phyloP scores from a whole-genome alignment of 2,113 vertebrate genomes.

The Lampris incognitus region DNA sequence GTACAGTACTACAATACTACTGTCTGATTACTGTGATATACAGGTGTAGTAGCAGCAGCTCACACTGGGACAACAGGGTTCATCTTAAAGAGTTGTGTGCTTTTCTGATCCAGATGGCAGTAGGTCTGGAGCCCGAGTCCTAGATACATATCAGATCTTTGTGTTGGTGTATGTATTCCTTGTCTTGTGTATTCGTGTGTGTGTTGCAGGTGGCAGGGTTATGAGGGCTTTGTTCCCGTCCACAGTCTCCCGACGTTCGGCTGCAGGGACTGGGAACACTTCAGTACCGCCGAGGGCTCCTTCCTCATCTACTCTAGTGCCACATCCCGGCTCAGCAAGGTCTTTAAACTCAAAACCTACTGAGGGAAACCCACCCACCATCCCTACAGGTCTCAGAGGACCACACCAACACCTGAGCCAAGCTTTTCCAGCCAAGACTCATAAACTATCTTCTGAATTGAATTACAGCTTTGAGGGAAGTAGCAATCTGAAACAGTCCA shows the following conservation, averaged over 20 bases:
- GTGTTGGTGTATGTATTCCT: slow-evolving; percentile 6
- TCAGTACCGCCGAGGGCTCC: slow-evolving; percentile 84
- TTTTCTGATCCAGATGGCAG: too few relatives aligned
- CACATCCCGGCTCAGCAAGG: slow-evolving; percentile 90
- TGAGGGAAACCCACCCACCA: slow-evolving; percentile 61
- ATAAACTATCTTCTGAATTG: too few relatives aligned
- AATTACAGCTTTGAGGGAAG: too few relatives aligned
- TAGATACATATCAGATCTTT: background rate
- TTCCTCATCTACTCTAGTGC: slow-evolving; percentile 95
- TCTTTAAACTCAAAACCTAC: slow-evolving; percentile 88
- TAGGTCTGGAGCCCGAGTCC: too few relatives aligned
- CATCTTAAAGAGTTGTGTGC: too few relatives aligned
- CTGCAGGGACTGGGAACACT: slow-evolving; percentile 93
- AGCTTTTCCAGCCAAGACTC: too few relatives aligned
- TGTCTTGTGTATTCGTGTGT: background rate
- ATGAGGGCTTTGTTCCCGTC: slow-evolving; percentile 89
- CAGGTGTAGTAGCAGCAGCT: too few relatives aligned
- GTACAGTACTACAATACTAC: too few relatives aligned
- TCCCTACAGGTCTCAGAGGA: background rate
- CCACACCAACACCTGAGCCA: too few relatives aligned
- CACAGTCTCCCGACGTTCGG: slow-evolving; percentile 89
- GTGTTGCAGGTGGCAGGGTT: slow-evolving; percentile 92
- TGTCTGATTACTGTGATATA: too few relatives aligned
- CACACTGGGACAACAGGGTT: too few relatives aligned
- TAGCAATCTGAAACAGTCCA: too few relatives aligned